These are phyloP conservation scores for Oostethus manadensis DNA, from an alignment of 2,113 vertebrate species.

Conservation along the genomic window DNA sequence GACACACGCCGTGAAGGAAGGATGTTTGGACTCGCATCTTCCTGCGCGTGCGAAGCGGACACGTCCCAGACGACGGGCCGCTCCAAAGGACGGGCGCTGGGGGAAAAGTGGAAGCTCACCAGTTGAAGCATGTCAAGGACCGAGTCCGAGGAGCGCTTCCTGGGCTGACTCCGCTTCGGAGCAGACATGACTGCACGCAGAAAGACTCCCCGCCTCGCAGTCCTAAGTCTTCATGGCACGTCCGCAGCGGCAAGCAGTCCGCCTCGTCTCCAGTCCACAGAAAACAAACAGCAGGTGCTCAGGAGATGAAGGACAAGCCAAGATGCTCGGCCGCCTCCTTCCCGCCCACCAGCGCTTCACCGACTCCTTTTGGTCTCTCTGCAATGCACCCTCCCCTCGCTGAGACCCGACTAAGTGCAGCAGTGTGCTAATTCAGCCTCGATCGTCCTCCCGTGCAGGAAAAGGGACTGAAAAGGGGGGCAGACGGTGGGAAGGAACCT, in stretches of 20 bases:
- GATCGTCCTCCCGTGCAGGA: slow-evolving; percentile 25
- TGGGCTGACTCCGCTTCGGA: slow-evolving; percentile 69
- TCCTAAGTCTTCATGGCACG: too few species aligned
- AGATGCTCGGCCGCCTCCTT: slow-evolving; percentile 56
- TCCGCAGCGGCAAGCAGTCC: slow-evolving; percentile 15
- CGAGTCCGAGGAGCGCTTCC: slow-evolving; percentile 76
- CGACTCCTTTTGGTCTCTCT: slow-evolving; percentile 32
- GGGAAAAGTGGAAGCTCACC: slow-evolving; percentile 72
- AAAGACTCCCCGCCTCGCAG: slow-evolving; percentile 25
- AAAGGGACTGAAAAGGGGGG: slow-evolving; percentile 9
- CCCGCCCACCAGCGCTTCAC: slow-evolving; percentile 56
- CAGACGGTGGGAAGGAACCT: slow-evolving; percentile 23
- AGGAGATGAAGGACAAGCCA: slow-evolving; percentile 42
- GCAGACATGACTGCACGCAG: slow-evolving; percentile 61
- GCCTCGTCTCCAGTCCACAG: not conserved
- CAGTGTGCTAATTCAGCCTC: slow-evolving; percentile 30
- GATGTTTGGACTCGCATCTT: slow-evolving; percentile 62
- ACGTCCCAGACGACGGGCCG: not conserved
- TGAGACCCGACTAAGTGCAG: slow-evolving; percentile 43
- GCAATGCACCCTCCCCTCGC: slow-evolving; percentile 25
- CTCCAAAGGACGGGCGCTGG: not conserved
- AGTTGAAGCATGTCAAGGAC: slow-evolving; percentile 79
- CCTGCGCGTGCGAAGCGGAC: slow-evolving; percentile 32
- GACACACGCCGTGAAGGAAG: too few species aligned
- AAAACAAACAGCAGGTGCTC: slow-evolving; percentile 28